Conservation (phyloP, 2,888 invertebrate species). For the Drosophila emarginata region DNA sequence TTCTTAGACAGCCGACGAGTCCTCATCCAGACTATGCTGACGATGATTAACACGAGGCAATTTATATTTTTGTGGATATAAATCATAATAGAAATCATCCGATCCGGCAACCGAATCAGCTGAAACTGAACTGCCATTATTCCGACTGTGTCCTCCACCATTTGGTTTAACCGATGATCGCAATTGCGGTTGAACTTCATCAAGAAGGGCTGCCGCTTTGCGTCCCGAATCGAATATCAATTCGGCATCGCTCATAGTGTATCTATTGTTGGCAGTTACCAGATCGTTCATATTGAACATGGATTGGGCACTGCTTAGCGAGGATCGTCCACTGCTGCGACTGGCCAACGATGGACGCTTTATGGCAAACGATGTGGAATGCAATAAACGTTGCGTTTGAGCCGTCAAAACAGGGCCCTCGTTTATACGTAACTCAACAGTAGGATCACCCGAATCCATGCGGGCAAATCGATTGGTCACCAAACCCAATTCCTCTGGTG, state of each 20-base stretch:
- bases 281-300: constrained; percentile 79
- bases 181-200: constrained; percentile 82
- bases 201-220: constrained; percentile 75
- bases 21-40: constrained; percentile 54
- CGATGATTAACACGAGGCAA: constrained; percentile 58
- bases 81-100: constrained; percentile 63
- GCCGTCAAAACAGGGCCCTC: constrained; percentile 62
- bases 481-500: constrained; percentile 55
- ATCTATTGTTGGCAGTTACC: constrained; percentile 21
- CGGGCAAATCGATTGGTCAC: constrained; percentile 67
- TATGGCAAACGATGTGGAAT: constrained; percentile 81
- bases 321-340: constrained; percentile 63
- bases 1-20: constrained; percentile 51
- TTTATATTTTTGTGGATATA: constrained; percentile 62
- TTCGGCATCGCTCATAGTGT: constrained; percentile 63
- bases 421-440: constrained; percentile 52
- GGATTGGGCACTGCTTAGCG: constrained; percentile 75
- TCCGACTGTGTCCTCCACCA: constrained; percentile 24
- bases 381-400: constrained; percentile 70
- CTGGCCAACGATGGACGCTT: constrained; percentile 79
- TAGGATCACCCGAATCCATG: constrained; percentile 22
- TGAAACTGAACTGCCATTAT: constrained; percentile 35
- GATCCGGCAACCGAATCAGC: constrained; percentile 30
- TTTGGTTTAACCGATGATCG: constrained; percentile 83
- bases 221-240: constrained; percentile 57